Percentiles rank a stretch among this genome's conserved stretches.
These are phyloP conservation scores for Gambusia affinis DNA, from an alignment of 2,113 vertebrate species.

Conservation along the genomic window DNA sequence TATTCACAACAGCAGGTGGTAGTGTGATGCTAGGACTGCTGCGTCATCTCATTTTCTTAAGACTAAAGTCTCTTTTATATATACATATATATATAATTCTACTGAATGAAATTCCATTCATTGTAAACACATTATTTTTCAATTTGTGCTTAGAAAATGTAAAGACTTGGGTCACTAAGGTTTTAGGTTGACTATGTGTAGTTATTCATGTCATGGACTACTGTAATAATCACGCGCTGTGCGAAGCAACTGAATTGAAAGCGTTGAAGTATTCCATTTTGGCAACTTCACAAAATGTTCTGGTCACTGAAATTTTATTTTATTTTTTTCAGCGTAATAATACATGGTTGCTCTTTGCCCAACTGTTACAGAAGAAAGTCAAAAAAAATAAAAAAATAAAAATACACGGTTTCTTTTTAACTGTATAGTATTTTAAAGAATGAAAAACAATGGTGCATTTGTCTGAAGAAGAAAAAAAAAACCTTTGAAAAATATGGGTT, in stretches of 20 bases:
- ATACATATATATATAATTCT: constrained; percentile 42
- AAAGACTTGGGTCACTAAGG: constrained; percentile 69
- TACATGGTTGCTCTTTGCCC: constrained; percentile 74
- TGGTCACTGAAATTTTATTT: constrained; percentile 71
- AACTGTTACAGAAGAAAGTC: constrained; percentile 82
- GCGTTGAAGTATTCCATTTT: constrained; percentile 72
- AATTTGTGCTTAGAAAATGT: constrained; percentile 70
- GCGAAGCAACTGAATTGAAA: constrained; percentile 70
- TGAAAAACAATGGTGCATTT: constrained; percentile 84
- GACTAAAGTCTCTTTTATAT: constrained; percentile 59
- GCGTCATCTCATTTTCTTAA: constrained; percentile 68
- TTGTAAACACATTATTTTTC: constrained; percentile 66
- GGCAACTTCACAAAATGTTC: constrained; percentile 69
- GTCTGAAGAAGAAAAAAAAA: constrained; percentile 86
- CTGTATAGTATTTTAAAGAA: constrained; percentile 88
- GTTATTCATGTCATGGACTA: constrained; percentile 85
- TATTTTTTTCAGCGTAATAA: constrained; percentile 68
- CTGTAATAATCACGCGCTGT: constrained; percentile 83
- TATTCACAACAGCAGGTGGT: constrained; percentile 72
- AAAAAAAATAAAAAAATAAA: constrained; percentile 57
- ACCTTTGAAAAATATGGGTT: constrained; percentile 87
- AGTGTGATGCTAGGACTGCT: constrained; percentile 64
- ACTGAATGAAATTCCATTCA: constrained; percentile 73
- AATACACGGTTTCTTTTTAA: constrained; percentile 81
- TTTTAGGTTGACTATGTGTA: constrained; percentile 70